Evolutionary conservation across 1,140 invertebrate species (phyloP).

Genomic region (Ephestia elutella): DNA sequence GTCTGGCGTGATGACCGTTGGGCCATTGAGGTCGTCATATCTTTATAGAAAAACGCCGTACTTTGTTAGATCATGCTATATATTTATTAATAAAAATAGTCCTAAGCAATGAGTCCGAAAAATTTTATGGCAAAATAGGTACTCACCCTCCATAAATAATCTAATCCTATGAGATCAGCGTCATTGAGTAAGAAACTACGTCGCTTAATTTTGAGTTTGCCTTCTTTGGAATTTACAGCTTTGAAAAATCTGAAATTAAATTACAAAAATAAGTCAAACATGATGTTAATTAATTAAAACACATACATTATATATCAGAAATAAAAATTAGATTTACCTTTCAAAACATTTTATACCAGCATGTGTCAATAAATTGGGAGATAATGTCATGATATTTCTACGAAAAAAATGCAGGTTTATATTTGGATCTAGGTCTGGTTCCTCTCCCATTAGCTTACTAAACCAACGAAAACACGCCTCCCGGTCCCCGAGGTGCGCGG

Average conservation of each 20-base stretch:
- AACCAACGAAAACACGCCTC: constrained; percentile 99
- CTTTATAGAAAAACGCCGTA: no score
- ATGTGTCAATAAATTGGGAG: constrained; percentile 93
- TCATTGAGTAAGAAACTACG: constrained; percentile 88
- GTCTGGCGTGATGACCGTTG: no score
- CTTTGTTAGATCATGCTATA: no score
- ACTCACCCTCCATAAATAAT: constrained; percentile 95
- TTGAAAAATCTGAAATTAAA: constrained; percentile 89
- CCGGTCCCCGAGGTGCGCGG: constrained; percentile 92
- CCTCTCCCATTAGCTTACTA: constrained; percentile 98
- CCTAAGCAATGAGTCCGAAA: no score
- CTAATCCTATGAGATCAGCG: constrained; percentile 94
- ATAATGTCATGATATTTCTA: constrained; percentile 93
- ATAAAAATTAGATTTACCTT: constrained; percentile 41
- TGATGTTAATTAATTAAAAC: no score
- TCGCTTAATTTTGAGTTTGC: constrained; percentile 91
- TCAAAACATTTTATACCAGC: constrained; percentile 93
- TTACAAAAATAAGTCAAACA: neutral
- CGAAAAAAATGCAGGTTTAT: constrained; percentile 98
- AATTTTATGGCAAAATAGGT: neutral
- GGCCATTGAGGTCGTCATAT: no score
- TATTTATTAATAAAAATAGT: neutral
- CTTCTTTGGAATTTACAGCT: constrained; percentile 96
- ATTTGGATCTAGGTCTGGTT: constrained; percentile 96
- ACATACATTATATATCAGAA: neutral